A percentile compares a stretch with the other conserved stretches of the same genome.
Conservation (phyloP, 2,888 invertebrate species). For the Drosophila incognita region DNA sequence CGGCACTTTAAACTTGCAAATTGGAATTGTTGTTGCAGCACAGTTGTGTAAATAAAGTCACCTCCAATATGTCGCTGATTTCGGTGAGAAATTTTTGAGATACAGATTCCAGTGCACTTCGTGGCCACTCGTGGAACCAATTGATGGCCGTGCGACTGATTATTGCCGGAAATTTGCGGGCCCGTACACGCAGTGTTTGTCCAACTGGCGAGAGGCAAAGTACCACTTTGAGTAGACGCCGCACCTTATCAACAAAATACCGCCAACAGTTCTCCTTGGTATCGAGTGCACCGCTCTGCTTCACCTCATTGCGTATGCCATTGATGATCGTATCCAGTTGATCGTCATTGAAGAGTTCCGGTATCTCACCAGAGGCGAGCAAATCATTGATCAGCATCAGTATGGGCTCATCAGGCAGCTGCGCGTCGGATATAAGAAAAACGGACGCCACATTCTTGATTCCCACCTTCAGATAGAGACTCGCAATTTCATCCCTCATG, state of each 20-base stretch:
- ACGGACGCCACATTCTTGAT: constrained; percentile 94
- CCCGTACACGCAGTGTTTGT: constrained; percentile 92
- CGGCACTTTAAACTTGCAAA: constrained; percentile 66
- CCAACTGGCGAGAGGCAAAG: constrained; percentile 99
- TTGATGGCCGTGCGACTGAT: constrained; percentile 97
- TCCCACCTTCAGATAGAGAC: constrained; percentile 94
- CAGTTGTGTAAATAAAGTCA: constrained; percentile 76
- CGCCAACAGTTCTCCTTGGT: constrained; percentile 97
- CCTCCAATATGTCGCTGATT: constrained; percentile 90
- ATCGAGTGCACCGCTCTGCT: constrained; percentile 92
- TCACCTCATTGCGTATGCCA: constrained; percentile 92
- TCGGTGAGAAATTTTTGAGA: constrained; percentile 93
- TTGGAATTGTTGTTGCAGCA: constrained; percentile 55
- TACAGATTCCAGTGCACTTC: constrained; percentile 95
- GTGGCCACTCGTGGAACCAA: constrained; percentile 99
- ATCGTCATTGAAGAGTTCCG: constrained; percentile 95
- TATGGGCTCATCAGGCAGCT: constrained; percentile 95
- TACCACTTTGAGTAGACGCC: constrained; percentile 91
- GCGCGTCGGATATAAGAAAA: constrained; percentile 97
- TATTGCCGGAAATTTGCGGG: constrained; percentile 96
- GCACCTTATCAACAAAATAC: constrained; percentile 96
- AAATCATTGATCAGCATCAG: constrained; percentile 96
- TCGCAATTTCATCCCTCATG: constrained; percentile 90
- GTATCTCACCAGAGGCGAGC: constrained; percentile 97
- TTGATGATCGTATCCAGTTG: constrained; percentile 94